These are phyloP conservation scores for Tiliacea citrago DNA, from an alignment of 2,888 invertebrate genomes.

Conservation along the genomic window DNA sequence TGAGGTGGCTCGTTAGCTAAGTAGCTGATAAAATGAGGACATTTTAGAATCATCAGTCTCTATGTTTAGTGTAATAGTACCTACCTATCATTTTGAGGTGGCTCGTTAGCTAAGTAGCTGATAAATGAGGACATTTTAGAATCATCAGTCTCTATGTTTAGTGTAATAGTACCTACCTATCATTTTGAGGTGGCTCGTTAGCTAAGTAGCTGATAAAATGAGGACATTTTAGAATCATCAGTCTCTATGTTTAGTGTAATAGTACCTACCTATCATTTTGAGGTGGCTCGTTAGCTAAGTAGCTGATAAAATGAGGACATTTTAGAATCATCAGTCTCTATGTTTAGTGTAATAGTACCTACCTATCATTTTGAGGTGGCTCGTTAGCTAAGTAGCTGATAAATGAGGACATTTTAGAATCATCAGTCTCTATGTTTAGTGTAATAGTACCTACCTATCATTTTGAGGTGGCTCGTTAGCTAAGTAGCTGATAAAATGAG, in stretches of 20 bases:
- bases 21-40: background rate
- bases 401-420: background rate
- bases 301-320: background rate
- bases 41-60: background rate
- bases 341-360: background rate
- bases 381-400: background rate
- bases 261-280: too few species aligned
- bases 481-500: background rate
- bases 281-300: background rate
- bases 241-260: background rate
- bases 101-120: background rate
- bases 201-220: background rate
- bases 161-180: background rate
- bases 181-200: background rate
- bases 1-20: background rate
- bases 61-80: background rate
- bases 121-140: background rate
- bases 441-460: too few species aligned
- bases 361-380: background rate
- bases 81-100: background rate
- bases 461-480: background rate
- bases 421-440: background rate
- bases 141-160: background rate
- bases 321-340: background rate
- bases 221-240: background rate